Evolutionary conservation across 2,888 invertebrate species (phyloP).

Genomic region (Melanargia galathea): DNA sequence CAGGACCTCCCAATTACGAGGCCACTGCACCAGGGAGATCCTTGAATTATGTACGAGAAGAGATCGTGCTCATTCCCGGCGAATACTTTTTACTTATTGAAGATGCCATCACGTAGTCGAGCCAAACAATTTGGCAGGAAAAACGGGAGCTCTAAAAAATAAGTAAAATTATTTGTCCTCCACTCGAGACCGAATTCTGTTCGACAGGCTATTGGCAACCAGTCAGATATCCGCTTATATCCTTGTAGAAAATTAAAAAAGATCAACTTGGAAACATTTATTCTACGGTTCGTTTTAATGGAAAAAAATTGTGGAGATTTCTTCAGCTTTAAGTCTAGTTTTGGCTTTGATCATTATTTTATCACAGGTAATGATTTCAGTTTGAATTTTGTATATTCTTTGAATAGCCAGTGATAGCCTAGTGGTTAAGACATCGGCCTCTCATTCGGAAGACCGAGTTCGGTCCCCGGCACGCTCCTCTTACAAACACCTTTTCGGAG

Average conservation of each 20-base stretch:
- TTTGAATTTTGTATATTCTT: neutral
- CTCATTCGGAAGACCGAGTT: no score
- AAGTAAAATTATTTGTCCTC: slow-evolving; percentile 30
- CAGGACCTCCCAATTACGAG: no score
- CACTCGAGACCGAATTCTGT: slow-evolving; percentile 23
- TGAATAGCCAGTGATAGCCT: neutral
- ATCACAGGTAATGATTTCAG: neutral
- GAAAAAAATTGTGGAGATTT: neutral
- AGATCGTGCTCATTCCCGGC: slow-evolving; percentile 13
- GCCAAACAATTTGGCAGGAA: slow-evolving; percentile 32
- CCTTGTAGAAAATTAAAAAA: slow-evolving; percentile 34
- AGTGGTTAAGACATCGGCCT: no score
- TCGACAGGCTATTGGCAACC: slow-evolving; percentile 35
- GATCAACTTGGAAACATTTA: slow-evolving; percentile 27
- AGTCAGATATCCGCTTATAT: slow-evolving; percentile 27
- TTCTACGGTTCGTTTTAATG: slow-evolving; percentile 26
- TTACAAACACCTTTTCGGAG: no score
- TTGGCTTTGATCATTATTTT: neutral
- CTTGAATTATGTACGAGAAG: neutral
- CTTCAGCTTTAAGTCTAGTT: neutral
- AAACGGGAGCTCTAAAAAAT: slow-evolving; percentile 25
- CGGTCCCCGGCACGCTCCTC: no score
- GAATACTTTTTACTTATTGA: slow-evolving; percentile 17
- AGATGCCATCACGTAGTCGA: slow-evolving; percentile 23
- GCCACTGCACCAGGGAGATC: neutral